phyloP scores from a whole-genome alignment of 1,140 invertebrate genomes.

The Brachionus manjavacas region DNA sequence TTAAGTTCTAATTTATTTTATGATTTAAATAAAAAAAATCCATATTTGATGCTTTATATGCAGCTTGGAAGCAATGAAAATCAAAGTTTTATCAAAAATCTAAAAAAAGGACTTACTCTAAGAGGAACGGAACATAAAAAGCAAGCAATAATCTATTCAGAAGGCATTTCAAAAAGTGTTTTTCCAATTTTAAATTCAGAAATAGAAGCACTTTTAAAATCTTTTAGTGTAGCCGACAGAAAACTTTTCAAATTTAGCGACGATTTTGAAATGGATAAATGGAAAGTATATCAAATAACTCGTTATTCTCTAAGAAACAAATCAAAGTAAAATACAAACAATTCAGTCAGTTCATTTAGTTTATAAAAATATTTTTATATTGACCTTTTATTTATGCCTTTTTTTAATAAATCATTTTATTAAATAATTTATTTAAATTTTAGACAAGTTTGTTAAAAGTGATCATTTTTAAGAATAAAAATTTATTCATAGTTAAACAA shows the following conservation, averaged over 20 bases:
- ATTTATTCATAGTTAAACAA: neutral
- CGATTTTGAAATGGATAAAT: neutral
- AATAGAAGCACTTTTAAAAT: neutral
- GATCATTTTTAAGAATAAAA: neutral
- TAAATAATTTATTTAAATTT: neutral
- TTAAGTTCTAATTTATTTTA: neutral
- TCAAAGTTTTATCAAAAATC: neutral
- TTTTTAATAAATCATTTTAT: neutral
- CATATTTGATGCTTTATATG: neutral
- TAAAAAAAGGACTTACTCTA: neutral
- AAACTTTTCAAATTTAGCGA: neutral
- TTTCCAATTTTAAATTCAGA: neutral
- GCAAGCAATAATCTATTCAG: conserved; percentile 6
- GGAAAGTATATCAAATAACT: neutral
- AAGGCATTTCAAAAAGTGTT: neutral
- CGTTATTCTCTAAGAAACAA: neutral
- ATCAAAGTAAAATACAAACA: neutral
- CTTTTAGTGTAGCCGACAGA: neutral
- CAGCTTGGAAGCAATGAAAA: neutral
- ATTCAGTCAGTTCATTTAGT: neutral
- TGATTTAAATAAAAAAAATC: neutral
- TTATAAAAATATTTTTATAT: neutral
- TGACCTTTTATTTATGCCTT: neutral
- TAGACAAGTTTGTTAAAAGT: neutral
- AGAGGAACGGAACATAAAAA: neutral